Evolutionary conservation across 2,797 vertebrate genomes (phyloP), one percentile per base, ranked within the genome.

Genomic region (Coregonus sp.): DNA sequence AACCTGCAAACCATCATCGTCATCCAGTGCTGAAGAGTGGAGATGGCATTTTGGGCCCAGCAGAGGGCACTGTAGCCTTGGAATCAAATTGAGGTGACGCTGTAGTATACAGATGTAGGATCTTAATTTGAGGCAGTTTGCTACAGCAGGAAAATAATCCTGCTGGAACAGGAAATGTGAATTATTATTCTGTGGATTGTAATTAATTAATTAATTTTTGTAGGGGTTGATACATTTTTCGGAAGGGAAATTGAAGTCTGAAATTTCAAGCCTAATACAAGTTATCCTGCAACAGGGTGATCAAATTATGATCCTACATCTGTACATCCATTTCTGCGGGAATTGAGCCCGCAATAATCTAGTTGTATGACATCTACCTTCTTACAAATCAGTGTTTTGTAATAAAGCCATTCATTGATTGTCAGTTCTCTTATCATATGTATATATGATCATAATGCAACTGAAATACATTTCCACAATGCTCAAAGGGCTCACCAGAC

Each of bases 11-110:
- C 40, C 40, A 47, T 11, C 40, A 47, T 47, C 31, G 3, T 25
- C 59, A 29, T 63, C 9, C 7, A 25, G 7, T 63, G 20, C 25
- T 47, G 40, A 9, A 47, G 11, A 12, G 2, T 59, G 16, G 66
- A 16, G 5, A 68, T 68, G 15, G 2, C 31, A 16, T 33, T 11
- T 67, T 29, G 9, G 16, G 37, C 78, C 88, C 91, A 88, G 81
- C 80, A 93, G 92, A 86, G 87, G 89, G 86, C 90, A 88, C 86
- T 86, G 74, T 82, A 59, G 70, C 67, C 74, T 72, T 72, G 75
- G 15, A 5, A 1, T 69, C 33, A 40, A 12, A 4, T 12, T 11
- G 37, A 70, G 18, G 18, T 70, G 18, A 40, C 4, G n/a, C 15
- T 68, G 33, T 68, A 35, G 12, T 86, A 88, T 90, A 47, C 40